Evolutionary conservation across 2,888 invertebrate species (phyloP), one percentile per base, ranked within the genome.

Genomic region (Erannis defoliaria): DNA sequence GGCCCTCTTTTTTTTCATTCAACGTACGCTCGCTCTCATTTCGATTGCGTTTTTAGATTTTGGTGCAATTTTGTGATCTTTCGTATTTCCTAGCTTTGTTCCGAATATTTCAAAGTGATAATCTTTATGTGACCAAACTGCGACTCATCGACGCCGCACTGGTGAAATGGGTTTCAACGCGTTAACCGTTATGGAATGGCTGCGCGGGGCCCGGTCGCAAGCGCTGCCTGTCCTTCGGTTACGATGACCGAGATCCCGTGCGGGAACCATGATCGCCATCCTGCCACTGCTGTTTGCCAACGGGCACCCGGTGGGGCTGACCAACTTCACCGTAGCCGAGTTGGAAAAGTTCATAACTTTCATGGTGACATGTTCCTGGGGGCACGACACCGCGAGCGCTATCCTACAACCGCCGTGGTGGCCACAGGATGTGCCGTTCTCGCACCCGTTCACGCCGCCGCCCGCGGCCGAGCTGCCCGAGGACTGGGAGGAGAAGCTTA

Each of bases 341-440:
- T 84, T 96, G 74, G 96, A 96, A 88, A 94, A 94, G 74, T 96
- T 96, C 81, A 94, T 96, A 77, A 95, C 95, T 67, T 96, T 96
- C 81, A 95, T 96, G 95, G 95, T 96, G 71, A 95, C 96, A 80
- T 96, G 96, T 89, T 96, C 96, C 46, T 93, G 95, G 89, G 96
- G 95, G 49, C 94, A 95, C 76, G 94, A 94, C 71, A 94, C 93
- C 18, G 93, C 88, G 31, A 93, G 92, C 74, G 88, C 89, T 33
- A 94, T 94, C 57, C 89, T 92, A 62, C 94, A 95, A 78, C 96
- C 96, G 18, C 94, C 94, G 66, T 96, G 96, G 96, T 96, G 96
- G 96, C 95, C 96, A 8, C 90, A 91, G 72, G 94, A 95, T 82
- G 93, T 96, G 3, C 89, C 90, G 50, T 96, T 95, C 81, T 92